These are phyloP conservation scores for Uloborus plumipes DNA, from an alignment of 2,888 invertebrate species.

Conservation along the genomic window DNA sequence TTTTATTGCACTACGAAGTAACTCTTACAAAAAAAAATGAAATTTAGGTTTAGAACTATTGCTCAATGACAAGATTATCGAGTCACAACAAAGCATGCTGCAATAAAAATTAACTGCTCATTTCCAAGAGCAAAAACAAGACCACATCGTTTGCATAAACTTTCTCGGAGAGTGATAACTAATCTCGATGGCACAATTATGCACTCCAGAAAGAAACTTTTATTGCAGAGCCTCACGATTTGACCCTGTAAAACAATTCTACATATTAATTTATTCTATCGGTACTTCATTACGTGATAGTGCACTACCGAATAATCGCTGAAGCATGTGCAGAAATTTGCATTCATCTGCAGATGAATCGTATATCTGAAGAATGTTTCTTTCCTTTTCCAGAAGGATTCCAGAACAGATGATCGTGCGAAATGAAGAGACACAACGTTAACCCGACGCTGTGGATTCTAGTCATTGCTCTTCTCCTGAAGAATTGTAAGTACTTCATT, in stretches of 20 bases:
- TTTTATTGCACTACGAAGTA: too few species aligned
- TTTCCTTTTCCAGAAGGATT: constrained; percentile 11
- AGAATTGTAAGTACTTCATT: constrained; percentile 14
- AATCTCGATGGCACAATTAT: too few species aligned
- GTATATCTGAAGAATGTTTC: not conserved
- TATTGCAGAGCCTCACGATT: not conserved
- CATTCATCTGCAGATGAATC: not conserved
- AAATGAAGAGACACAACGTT: constrained; percentile 23
- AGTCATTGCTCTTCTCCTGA: constrained; percentile 15
- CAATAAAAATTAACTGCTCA: too few species aligned
- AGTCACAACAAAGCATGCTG: too few species aligned
- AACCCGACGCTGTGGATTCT: constrained; percentile 23
- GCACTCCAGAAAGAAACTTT: too few species aligned
- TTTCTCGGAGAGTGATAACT: too few species aligned
- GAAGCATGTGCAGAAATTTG: not conserved
- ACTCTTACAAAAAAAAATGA: too few species aligned
- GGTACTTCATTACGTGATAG: not conserved
- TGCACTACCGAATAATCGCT: not conserved
- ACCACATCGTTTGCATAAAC: too few species aligned
- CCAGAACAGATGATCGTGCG: constrained; percentile 26
- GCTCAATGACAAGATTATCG: too few species aligned
- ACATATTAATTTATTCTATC: not conserved
- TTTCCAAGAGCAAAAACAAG: too few species aligned
- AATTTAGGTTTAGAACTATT: too few species aligned
- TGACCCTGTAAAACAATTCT: constrained; percentile 1